Evolutionary conservation across 2,113 vertebrate species (phyloP).

Genomic region (Vanacampus margaritifer): DNA sequence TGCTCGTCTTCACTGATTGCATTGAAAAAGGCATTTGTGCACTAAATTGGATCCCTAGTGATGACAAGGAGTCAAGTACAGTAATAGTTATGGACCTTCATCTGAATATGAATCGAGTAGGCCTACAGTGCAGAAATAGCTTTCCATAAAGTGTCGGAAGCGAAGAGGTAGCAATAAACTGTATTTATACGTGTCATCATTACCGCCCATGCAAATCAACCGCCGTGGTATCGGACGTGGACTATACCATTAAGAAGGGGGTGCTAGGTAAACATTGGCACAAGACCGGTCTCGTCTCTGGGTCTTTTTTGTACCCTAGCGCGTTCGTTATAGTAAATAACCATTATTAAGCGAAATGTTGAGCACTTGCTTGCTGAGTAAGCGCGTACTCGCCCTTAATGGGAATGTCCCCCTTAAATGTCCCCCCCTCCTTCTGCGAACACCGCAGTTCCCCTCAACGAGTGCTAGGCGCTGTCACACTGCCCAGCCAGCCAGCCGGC

Average conservation of each 20-base stretch:
- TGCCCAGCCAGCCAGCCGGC: slow-evolving; percentile 37
- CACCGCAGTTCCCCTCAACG: slow-evolving; percentile 6
- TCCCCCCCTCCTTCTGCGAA: slow-evolving; percentile 36
- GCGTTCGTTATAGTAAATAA: rapidly evolving
- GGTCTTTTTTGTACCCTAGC: background rate
- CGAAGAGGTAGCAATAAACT: background rate
- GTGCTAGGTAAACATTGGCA: background rate
- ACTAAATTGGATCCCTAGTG: too few relatives aligned
- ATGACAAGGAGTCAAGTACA: too few relatives aligned
- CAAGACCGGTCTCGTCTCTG: background rate
- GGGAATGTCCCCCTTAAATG: too few relatives aligned
- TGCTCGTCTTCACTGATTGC: too few relatives aligned
- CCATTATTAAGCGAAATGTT: rapidly evolving
- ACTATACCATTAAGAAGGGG: slow-evolving; percentile 61
- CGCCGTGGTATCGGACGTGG: slow-evolving; percentile 65
- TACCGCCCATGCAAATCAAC: slow-evolving; percentile 52
- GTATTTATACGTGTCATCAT: slow-evolving; percentile 60
- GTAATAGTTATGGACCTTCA: too few relatives aligned
- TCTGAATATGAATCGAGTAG: too few relatives aligned
- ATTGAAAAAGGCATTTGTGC: too few relatives aligned
- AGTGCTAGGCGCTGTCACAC: slow-evolving; percentile 42
- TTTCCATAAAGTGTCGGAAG: background rate
- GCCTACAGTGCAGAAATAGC: too few relatives aligned
- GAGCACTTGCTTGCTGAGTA: rapidly evolving
- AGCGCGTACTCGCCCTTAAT: rapidly evolving